These are phyloP conservation scores for Peromyscus nudipes DNA, from an alignment of 2,797 vertebrate genomes.

Conservation along the genomic window DNA sequence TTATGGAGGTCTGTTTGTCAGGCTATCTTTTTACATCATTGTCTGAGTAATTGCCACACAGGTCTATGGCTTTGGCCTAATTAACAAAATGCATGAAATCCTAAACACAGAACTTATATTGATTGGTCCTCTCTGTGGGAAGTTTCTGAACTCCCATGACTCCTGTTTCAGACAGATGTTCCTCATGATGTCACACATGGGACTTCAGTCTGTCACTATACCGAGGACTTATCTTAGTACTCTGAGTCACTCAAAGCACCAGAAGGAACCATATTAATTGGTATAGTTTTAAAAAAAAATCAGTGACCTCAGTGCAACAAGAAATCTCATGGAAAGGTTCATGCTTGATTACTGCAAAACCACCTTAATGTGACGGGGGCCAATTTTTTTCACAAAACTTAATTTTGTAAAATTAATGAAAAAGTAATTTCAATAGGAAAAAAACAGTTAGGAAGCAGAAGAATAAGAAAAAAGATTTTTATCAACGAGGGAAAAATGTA, in stretches of 20 bases:
- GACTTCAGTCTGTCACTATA: not conserved
- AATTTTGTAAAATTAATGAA: not conserved
- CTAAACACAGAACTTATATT: conserved; percentile 67
- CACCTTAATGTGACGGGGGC: not conserved
- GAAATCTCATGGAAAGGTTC: conserved; percentile 9
- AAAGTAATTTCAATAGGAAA: not conserved
- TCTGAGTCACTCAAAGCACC: not conserved
- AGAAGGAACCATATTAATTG: not conserved
- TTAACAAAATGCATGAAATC: conserved; percentile 84
- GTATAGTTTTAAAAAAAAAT: conserved; percentile 28
- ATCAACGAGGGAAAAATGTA: not conserved
- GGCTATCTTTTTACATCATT: conserved; percentile 84
- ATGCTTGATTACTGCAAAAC: conserved; percentile 7
- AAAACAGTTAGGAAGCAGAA: not conserved
- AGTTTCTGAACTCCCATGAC: conserved; percentile 16
- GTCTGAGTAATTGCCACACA: conserved; percentile 83
- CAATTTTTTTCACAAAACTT: not conserved
- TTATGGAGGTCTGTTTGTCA: conserved; percentile 84
- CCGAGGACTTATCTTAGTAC: not conserved
- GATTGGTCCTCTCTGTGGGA: conserved; percentile 77
- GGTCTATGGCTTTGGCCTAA: conserved; percentile 79
- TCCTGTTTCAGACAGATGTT: not conserved
- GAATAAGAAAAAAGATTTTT: not conserved
- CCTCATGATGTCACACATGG: not conserved
- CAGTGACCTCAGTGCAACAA: not conserved